Evolutionary conservation across 2,888 invertebrate species (phyloP), one percentile per base, ranked within the genome.

Genomic region (Coenonympha glycerion): DNA sequence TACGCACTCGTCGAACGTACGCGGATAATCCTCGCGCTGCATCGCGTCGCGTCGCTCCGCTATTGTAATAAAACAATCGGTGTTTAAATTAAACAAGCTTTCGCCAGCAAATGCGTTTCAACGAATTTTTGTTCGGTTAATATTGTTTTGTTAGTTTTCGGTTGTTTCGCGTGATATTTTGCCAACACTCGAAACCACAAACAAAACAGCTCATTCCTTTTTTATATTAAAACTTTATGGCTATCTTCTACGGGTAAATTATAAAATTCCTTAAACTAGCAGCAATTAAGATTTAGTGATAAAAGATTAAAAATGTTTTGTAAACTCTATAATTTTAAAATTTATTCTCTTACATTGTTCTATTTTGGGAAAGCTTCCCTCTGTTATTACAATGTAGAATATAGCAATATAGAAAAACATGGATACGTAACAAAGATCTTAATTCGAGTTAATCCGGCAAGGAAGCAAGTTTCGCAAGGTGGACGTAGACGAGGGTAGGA

Each of bases 361-460:
- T 11, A 28, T 13, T 18, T 16, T 3, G 19, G 30, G 11, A 30
- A n/a, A 19, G 18, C 30, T 24, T 21, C 9, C 39, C 39, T 24
- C 2, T 39, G 39, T 39, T 24, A 22, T 22, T 13, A 24, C 28
- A 41, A 21, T 9, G 28, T 3, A 22, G 44, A n/a, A n/a, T n/a
- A n/a, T n/a, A n/a, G 21, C 31, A 21, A 39, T 34, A 31, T 30
- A 47, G 47, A 46, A 53, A 57, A 56, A 73, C 72, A 80, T 76
- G 76, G 73, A 75, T 71, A 77, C 73, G 76, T 75, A 72, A 70
- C 69, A 61, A 60, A 67, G 72, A 74, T 79, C 80, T 83, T 83
- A 84, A 83, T 83, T 79, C 77, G 66, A 73, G 68, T 78, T 84
- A 83, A 82, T 82, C 75, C 79, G 66, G 71, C 71, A 81, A 79